Evolutionary conservation across 1,140 invertebrate species (phyloP).

Genomic region (Drosophila novamexicana): DNA sequence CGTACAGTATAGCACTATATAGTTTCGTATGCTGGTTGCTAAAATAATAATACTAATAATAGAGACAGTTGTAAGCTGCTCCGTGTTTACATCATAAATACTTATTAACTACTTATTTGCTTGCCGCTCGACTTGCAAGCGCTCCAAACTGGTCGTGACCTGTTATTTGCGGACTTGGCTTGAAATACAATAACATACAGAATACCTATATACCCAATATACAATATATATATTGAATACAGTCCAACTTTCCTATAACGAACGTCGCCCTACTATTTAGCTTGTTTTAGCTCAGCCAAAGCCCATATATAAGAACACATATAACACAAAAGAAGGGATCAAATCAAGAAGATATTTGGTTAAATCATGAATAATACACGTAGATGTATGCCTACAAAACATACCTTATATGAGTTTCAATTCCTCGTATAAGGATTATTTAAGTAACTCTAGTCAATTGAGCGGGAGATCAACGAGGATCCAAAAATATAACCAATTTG

Average conservation of each 20-base stretch:
- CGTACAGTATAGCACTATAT: neutral
- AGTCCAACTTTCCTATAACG: slow-evolving; percentile 16
- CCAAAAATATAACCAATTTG: too few species aligned
- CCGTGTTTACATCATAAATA: slow-evolving; percentile 44
- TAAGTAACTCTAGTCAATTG: too few species aligned
- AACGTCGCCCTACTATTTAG: neutral
- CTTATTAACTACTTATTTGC: slow-evolving; percentile 27
- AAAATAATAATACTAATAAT: slow-evolving; percentile 22
- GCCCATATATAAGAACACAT: too few species aligned
- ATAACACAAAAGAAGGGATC: too few species aligned
- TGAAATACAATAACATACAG: slow-evolving; percentile 7
- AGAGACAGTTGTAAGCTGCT: slow-evolving; percentile 6
- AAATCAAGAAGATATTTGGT: too few species aligned
- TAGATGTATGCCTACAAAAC: too few species aligned
- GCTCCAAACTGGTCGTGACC: slow-evolving; percentile 55
- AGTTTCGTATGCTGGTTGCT: slow-evolving; percentile 1
- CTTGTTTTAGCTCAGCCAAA: too few species aligned
- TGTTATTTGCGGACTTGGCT: slow-evolving; percentile 33
- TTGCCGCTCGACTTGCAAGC: slow-evolving; percentile 20
- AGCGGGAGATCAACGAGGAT: too few species aligned
- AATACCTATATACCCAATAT: neutral
- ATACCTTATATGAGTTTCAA: too few species aligned
- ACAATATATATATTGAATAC: slow-evolving; percentile 17
- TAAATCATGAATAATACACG: too few species aligned
- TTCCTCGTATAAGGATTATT: too few species aligned